Conservation (phyloP, 1,140 invertebrate genomes). For the Tyrophagus putrescentiae region DNA sequence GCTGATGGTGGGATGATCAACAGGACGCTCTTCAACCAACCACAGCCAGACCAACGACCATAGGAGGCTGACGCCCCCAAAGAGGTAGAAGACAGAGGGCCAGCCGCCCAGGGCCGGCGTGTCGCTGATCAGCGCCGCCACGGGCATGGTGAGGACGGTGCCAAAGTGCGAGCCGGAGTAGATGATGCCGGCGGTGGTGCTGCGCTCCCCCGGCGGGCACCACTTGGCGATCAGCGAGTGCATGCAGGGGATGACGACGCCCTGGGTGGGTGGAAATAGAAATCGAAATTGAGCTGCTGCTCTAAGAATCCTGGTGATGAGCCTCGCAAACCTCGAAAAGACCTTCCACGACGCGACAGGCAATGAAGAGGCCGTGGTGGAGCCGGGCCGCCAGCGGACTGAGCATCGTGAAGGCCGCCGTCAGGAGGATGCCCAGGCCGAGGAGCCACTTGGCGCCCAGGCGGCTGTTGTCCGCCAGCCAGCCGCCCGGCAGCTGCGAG, state of each 20-base stretch:
- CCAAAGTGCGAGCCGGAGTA: slow-evolving; percentile 31
- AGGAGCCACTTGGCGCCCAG: slow-evolving; percentile 70
- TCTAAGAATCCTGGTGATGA: too few species aligned
- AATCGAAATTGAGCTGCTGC: too few species aligned
- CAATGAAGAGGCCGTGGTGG: slow-evolving; percentile 6
- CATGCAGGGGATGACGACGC: slow-evolving; percentile 32
- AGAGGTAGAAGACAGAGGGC: slow-evolving; percentile 54
- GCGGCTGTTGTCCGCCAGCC: slow-evolving; percentile 54
- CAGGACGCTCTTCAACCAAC: slow-evolving; percentile 67
- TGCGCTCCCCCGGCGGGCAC: slow-evolving; percentile 24
- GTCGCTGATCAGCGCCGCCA: slow-evolving; percentile 31
- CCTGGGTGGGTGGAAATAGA: too few species aligned
- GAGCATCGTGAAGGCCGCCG: slow-evolving; percentile 30
- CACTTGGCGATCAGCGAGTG: slow-evolving; percentile 33
- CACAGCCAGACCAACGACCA: slow-evolving; percentile 74
- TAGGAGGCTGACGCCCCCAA: slow-evolving; percentile 49
- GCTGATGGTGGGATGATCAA: slow-evolving; percentile 66
- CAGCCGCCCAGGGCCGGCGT: slow-evolving; percentile 43
- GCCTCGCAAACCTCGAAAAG: too few species aligned
- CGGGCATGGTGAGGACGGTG: slow-evolving; percentile 28
- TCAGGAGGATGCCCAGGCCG: slow-evolving; percentile 58
- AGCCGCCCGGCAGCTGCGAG: slow-evolving; percentile 62
- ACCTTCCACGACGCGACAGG: slow-evolving; percentile 26
- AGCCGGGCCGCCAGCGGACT: slow-evolving; percentile 19
- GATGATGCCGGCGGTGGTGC: slow-evolving; percentile 20